A percentile compares a stretch with the other conserved stretches of the same genome.
phyloP scores from a whole-genome alignment of 2,888 invertebrate genomes.

The Sialis lutaria region DNA sequence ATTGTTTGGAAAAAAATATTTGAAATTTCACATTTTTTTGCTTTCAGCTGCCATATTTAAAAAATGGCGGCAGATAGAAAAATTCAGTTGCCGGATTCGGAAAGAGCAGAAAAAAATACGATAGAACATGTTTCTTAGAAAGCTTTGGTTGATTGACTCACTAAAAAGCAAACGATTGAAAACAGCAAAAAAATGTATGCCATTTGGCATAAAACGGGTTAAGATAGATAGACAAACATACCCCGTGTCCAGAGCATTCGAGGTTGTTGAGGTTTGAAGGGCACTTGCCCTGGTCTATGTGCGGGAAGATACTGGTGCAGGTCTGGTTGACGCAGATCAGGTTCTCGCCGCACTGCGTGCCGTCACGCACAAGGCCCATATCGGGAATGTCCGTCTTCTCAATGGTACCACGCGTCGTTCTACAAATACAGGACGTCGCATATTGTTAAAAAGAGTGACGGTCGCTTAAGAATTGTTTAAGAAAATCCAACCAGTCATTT shows the following conservation, averaged over 20 bases:
- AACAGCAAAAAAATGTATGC: no score
- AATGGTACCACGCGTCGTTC: conserved; percentile 56
- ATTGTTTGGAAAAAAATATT: no score
- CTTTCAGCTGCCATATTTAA: no score
- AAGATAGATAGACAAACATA: conserved; percentile 37
- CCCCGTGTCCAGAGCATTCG: conserved; percentile 92
- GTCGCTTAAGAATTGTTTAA: background rate
- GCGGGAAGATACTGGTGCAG: conserved; percentile 71
- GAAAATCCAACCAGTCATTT: no score
- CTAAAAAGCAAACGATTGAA: no score
- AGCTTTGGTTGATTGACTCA: no score
- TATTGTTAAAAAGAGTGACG: background rate
- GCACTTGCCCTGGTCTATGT: conserved; percentile 74
- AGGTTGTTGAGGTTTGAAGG: conserved; percentile 74
- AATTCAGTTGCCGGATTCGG: no score
- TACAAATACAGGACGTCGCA: conserved; percentile 19
- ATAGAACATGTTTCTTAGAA: no score
- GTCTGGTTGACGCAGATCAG: conserved; percentile 89
- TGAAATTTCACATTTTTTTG: no score
- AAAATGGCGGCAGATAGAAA: no score
- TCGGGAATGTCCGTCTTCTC: conserved; percentile 44
- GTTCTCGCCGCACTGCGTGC: conserved; percentile 85
- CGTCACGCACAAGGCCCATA: conserved; percentile 80
- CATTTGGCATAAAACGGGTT: no score
- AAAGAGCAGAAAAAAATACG: no score